Percentiles rank a stretch among this genome's conserved stretches.
Conservation (phyloP, 2,888 invertebrate species). For the Strigamia transsilvanica region DNA sequence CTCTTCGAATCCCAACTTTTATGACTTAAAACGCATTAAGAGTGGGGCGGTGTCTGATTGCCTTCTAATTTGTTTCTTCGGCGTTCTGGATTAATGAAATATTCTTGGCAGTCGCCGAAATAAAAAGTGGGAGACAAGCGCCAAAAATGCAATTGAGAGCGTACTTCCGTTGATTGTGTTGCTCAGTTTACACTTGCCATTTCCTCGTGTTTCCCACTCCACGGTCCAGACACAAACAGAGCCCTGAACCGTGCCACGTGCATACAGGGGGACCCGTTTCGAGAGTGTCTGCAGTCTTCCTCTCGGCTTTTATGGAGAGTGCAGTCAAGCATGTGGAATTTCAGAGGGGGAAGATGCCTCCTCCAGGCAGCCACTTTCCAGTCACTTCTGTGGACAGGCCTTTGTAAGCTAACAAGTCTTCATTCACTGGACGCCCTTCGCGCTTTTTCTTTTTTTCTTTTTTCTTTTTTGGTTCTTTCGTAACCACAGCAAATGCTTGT, state of each 20-base stretch:
- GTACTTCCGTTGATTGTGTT: constrained; percentile 1
- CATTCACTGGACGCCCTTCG: constrained; percentile 14
- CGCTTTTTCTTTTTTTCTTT: background rate
- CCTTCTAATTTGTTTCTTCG: too few relatives aligned
- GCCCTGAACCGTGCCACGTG: constrained; percentile 1
- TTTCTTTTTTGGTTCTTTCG: background rate
- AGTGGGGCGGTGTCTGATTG: too few relatives aligned
- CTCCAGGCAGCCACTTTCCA: constrained; percentile 8
- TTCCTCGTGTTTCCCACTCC: constrained; percentile 5
- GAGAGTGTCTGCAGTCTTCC: constrained; percentile 15
- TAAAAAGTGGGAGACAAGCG: background rate
- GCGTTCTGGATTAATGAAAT: too few relatives aligned
- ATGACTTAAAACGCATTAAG: too few relatives aligned
- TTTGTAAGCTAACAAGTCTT: constrained; percentile 14
- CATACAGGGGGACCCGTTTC: background rate
- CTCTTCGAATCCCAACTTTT: too few relatives aligned
- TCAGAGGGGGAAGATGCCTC: constrained; percentile 4
- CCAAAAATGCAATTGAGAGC: background rate
- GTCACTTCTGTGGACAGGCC: constrained; percentile 20
- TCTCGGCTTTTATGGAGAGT: background rate
- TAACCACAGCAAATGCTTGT: background rate
- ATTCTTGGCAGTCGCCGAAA: background rate
- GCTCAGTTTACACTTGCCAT: constrained; percentile 5
- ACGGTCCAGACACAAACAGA: background rate
- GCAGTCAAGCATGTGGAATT: constrained; percentile 20